A percentile compares a stretch with the other conserved stretches of the same genome.
Evolutionary conservation across 1,140 invertebrate species (phyloP).

Genomic region (Caenorhabditis remanei): DNA sequence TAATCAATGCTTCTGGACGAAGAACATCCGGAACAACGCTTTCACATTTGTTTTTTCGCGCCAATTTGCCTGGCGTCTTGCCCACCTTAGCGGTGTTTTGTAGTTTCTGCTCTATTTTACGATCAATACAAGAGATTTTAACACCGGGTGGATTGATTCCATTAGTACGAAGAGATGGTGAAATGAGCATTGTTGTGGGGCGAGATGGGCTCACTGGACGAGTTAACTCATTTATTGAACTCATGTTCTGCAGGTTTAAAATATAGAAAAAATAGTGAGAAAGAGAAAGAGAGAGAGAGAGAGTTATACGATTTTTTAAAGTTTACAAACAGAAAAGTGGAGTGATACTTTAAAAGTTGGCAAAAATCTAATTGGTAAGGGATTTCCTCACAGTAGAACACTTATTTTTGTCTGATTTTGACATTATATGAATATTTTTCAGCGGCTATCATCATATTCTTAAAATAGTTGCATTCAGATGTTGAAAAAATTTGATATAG

Average conservation of each 20-base stretch:
- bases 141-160: not conserved
- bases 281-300: not conserved
- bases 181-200: conserved; percentile 46
- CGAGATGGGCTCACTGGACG: conserved; percentile 40
- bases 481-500: too few species aligned
- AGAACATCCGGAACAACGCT: not conserved
- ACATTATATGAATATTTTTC: too few species aligned
- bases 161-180: conserved; percentile 4
- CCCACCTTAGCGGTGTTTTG: conserved; percentile 42
- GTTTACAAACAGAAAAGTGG: not conserved
- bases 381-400: too few species aligned
- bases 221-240: not conserved
- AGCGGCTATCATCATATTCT: too few species aligned
- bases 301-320: not conserved
- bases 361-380: not conserved
- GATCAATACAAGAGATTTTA: conserved; percentile 62
- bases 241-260: conserved; percentile 10
- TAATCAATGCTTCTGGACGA: conserved; percentile 26
- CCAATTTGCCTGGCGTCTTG: conserved; percentile 45
- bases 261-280: not conserved
- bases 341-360: not conserved
- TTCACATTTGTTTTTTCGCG: conserved; percentile 24
- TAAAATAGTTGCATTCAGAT: too few species aligned
- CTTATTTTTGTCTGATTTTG: too few species aligned
- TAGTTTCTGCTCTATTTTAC: conserved; percentile 48